These are phyloP conservation scores for Schizotus pectinicornis DNA, from an alignment of 2,888 invertebrate genomes.

Conservation along the genomic window DNA sequence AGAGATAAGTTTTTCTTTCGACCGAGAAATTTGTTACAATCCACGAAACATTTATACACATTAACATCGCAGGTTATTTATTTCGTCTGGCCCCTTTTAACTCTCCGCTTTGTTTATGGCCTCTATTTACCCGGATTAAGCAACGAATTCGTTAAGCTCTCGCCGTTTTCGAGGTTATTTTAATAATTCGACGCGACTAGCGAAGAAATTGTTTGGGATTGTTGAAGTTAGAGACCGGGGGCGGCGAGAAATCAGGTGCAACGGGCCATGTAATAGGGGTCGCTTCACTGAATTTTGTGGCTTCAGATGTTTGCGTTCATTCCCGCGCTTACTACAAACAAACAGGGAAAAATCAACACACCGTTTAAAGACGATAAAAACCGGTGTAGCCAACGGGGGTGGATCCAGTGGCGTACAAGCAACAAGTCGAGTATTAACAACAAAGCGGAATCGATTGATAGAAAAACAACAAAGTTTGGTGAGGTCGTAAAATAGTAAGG, in stretches of 20 bases:
- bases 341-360: constrained; percentile 43
- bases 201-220: constrained; percentile 1
- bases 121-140: constrained; percentile 21
- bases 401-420: no score
- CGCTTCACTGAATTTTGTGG: constrained; percentile 39
- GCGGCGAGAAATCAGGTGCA: constrained; percentile 44
- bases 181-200: constrained; percentile 1
- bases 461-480: no score
- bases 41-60: constrained; percentile 57
- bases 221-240: not conserved
- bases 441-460: no score
- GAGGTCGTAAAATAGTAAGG: no score
- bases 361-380: no score
- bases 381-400: no score
- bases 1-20: constrained; percentile 57
- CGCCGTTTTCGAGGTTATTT: constrained; percentile 5
- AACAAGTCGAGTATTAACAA: no score
- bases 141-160: not conserved
- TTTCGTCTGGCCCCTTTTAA: constrained; percentile 57
- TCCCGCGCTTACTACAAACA: constrained; percentile 37
- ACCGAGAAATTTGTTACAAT: constrained; percentile 59
- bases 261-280: constrained; percentile 39
- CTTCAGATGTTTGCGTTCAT: constrained; percentile 34
- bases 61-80: constrained; percentile 58
- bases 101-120: constrained; percentile 52